Conservation (phyloP, 2,113 vertebrate genomes). For the Anolis carolinensis region DNA sequence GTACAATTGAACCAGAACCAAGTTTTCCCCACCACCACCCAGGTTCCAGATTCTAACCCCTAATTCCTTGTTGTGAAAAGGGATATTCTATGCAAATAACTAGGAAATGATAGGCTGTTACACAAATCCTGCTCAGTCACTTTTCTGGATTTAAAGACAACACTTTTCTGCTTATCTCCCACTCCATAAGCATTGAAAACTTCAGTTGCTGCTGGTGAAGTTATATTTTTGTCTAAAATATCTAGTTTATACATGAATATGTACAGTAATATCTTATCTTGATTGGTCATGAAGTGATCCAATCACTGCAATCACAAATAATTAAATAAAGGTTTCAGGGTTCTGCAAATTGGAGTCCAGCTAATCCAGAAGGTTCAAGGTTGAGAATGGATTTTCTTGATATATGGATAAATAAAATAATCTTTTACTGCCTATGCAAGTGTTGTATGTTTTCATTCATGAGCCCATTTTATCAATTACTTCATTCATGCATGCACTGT, state of each 20-base stretch:
- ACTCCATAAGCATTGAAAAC: not conserved
- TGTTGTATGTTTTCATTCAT: not conserved
- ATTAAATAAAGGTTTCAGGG: too few species aligned
- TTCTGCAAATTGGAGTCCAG: too few species aligned
- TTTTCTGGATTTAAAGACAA: not conserved
- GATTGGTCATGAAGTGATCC: too few species aligned
- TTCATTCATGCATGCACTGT: not conserved
- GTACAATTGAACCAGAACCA: not conserved
- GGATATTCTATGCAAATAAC: not conserved
- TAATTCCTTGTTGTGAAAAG: not conserved
- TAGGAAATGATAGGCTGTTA: not conserved
- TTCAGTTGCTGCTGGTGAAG: too few species aligned
- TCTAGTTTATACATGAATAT: too few species aligned
- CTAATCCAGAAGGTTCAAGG: too few species aligned
- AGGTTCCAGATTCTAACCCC: not conserved
- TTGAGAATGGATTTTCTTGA: too few species aligned
- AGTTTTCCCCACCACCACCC: not conserved
- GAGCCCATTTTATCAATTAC: not conserved
- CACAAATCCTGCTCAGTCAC: too few species aligned
- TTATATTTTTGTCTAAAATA: too few species aligned
- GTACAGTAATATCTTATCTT: too few species aligned
- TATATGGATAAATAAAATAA: too few species aligned
- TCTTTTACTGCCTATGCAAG: not conserved
- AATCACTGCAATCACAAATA: too few species aligned
- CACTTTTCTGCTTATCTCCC: not conserved